Base-by-base conservation (phyloP, 30 jellyfish, hydroid and myxozoan species). In the Clytia hemisphaerica region DNA sequence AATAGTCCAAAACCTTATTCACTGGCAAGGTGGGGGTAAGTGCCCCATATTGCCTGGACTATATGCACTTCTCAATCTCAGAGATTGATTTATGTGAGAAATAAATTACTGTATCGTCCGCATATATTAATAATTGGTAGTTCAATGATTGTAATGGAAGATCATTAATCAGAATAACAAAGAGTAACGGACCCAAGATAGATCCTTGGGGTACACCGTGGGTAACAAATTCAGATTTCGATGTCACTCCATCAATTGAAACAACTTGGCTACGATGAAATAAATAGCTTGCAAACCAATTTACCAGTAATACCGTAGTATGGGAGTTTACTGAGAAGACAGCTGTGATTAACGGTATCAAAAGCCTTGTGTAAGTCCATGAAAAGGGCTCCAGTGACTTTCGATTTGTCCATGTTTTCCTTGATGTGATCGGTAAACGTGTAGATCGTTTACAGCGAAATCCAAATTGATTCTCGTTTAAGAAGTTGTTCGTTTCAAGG, bases 151-250 rank as follows among this genome's bases (percentile, higher is more conserved):
- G 50, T 74, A 24, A 60, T 47, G 24, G 57, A 1, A 66, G 63
- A 61, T 77, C 92, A 37, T 77, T 77, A 25, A 66, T 77, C 58
- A 60, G 92, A 65, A 65, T 59, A 33, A 67, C 14, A 54, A 67
- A 77, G 70, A 77, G 59, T 42, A 77, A 77, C 54, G 92, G 84
- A 37, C 92, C 84, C 26, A 77, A 83, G 44, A 77, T 77, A 58
- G 92, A 77, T 54, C 84, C 83, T 77, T 65, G 84, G 58, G 83
- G 92, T 35, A 77, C 92, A 37, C 84, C 92, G 67, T 62, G 73
- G 22, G 84, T 72, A 19, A 72, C 18, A 7, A 35, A 29, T 35
- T 54, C 58, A 45, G 33, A 62, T 15, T 28, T 19, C 1, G 82
- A 75, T 38, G 31, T 45, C 65, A 47, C 62, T 16, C 84, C 90